Evolutionary conservation across 1,140 invertebrate species (phyloP).

Genomic region (Semibalanus balanoides): DNA sequence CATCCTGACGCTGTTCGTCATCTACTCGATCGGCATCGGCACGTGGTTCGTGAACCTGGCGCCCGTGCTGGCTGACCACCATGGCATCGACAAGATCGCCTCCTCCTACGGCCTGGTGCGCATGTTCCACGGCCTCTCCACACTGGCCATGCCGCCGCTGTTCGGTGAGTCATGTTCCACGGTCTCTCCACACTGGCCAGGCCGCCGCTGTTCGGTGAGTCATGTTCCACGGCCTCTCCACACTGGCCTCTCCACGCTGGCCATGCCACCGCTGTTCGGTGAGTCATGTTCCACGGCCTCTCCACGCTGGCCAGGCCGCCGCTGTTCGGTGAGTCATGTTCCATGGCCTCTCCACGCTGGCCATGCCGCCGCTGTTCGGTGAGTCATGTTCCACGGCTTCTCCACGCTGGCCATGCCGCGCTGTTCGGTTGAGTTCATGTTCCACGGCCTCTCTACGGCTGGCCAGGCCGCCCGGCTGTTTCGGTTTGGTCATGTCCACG

Average conservation of each 20-base stretch:
- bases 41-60: conserved; percentile 59
- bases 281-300: conserved; percentile 58
- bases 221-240: no score
- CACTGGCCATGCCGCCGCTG: conserved; percentile 52
- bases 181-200: conserved; percentile 24
- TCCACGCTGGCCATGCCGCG: no score
- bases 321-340: no score
- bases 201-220: conserved; percentile 28
- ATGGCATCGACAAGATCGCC: conserved; percentile 52
- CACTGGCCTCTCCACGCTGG: no score
- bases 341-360: no score
- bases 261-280: no score
- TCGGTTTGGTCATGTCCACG: no score
- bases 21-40: conserved; percentile 52
- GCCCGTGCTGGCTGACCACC: conserved; percentile 52
- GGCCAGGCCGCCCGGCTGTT: conserved; percentile 50
- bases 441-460: conserved; percentile 57
- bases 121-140: conserved; percentile 58
- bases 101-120: conserved; percentile 55
- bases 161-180: no score
- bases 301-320: conserved; percentile 54
- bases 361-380: no score
- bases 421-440: no score
- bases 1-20: conserved; percentile 40
- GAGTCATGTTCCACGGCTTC: no score